Percentiles rank a stretch among this genome's conserved stretches.
These are phyloP conservation scores for Eunapius fragilis DNA, from an alignment of 37 sponge, comb jelly and placozoan genomes.

Conservation along the genomic window DNA sequence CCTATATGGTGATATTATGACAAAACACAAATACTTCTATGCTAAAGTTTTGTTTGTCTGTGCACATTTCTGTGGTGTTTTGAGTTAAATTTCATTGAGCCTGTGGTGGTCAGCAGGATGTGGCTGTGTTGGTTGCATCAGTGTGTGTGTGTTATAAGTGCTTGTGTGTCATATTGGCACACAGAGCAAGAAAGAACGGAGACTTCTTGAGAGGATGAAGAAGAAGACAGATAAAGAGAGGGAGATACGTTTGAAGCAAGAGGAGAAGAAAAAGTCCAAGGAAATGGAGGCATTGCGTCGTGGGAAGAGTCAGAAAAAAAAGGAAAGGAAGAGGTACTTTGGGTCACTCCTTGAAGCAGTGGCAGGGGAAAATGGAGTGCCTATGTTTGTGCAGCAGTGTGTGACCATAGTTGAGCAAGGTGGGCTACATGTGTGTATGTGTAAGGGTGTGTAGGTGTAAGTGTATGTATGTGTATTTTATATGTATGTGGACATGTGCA, in stretches of 20 bases:
- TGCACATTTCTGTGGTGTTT: too few relatives aligned
- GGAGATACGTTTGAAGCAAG: slow-evolving; percentile 8
- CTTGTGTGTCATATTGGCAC: not conserved
- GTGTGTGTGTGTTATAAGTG: not conserved
- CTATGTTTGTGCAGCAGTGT: slow-evolving; percentile 57
- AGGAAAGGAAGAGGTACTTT: slow-evolving; percentile 54
- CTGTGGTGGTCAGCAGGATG: too few relatives aligned
- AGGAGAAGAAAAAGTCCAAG: slow-evolving; percentile 13
- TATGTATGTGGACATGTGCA: too few relatives aligned
- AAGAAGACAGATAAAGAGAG: slow-evolving; percentile 10
- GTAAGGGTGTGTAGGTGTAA: not conserved
- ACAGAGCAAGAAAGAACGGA: not conserved
- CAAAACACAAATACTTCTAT: too few relatives aligned
- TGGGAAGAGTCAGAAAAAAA: slow-evolving; percentile 1
- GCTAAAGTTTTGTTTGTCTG: too few relatives aligned
- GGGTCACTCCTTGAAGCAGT: slow-evolving; percentile 47
- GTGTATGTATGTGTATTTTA: too few relatives aligned
- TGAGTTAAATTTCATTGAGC: too few relatives aligned
- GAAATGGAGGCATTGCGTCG: slow-evolving; percentile 6
- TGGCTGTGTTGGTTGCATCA: not conserved
- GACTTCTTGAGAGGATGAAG: not conserved
- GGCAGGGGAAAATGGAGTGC: slow-evolving; percentile 47
- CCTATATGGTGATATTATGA: too few relatives aligned
- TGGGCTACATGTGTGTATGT: not conserved
- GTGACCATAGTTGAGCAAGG: slow-evolving; percentile 8